Conservation (phyloP, 2,113 vertebrate genomes). For the Apodemus sylvaticus region DNA sequence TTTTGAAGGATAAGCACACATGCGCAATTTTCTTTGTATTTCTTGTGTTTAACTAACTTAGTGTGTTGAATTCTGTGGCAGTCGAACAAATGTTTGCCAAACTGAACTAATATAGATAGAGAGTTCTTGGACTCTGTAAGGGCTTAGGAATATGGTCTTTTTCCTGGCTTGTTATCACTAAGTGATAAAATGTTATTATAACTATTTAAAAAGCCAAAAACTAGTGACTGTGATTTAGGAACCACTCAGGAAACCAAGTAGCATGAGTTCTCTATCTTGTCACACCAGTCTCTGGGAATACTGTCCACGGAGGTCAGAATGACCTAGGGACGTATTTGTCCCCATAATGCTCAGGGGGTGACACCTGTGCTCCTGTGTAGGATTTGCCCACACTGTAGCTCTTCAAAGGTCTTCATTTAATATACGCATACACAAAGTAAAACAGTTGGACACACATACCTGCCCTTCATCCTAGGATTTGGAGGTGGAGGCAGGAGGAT, state of each 20-base stretch:
- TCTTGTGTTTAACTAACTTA: background rate
- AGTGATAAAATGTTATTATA: background rate
- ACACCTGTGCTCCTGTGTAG: background rate
- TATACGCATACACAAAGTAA: background rate
- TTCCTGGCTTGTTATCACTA: background rate
- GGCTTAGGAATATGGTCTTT: background rate
- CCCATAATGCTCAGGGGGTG: background rate
- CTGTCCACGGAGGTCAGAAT: background rate
- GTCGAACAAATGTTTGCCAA: background rate
- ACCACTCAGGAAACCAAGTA: background rate
- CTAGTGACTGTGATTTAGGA: background rate
- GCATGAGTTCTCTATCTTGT: background rate
- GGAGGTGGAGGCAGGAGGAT: background rate
- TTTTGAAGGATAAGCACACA: background rate
- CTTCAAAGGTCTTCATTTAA: background rate
- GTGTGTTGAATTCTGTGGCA: background rate
- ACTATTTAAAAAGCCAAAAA: background rate
- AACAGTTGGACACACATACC: background rate
- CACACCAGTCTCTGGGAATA: background rate
- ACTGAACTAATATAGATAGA: background rate
- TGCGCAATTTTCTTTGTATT: background rate
- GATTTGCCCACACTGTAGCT: background rate
- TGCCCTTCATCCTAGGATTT: background rate
- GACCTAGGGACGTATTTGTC: background rate
- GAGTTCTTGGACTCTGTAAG: background rate